Conservation (phyloP, 2,888 invertebrate species). For the Chymomyza amoena region DNA sequence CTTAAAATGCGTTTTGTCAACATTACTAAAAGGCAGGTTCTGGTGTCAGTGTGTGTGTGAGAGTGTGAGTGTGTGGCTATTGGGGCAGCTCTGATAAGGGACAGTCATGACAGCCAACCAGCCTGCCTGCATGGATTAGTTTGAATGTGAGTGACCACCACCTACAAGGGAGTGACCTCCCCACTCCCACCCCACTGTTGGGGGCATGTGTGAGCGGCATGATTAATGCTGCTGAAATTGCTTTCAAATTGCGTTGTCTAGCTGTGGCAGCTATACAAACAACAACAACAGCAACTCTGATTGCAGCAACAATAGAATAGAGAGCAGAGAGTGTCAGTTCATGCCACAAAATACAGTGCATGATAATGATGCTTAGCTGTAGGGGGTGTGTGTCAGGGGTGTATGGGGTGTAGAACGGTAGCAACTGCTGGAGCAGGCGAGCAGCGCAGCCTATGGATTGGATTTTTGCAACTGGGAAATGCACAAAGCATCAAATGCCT, state of each 20-base stretch:
- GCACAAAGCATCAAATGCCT: slow-evolving; percentile 42
- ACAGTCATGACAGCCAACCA: background rate
- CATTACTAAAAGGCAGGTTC: slow-evolving; percentile 52
- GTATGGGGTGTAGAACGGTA: background rate
- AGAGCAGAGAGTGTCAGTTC: background rate
- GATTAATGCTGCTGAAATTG: slow-evolving; percentile 72
- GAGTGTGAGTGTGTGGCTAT: background rate
- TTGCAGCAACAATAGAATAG: slow-evolving; percentile 3
- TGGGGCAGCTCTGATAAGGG: background rate
- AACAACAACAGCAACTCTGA: slow-evolving; percentile 26
- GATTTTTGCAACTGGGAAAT: slow-evolving; percentile 40
- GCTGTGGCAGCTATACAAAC: slow-evolving; percentile 35
- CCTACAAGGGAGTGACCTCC: background rate
- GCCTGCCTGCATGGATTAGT: background rate
- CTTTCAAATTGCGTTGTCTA: slow-evolving; percentile 61
- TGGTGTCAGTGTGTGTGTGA: background rate
- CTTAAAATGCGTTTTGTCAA: slow-evolving; percentile 76
- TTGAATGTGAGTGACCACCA: background rate
- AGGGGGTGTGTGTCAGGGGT: background rate
- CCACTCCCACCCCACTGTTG: background rate
- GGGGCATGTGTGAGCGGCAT: slow-evolving; percentile 37
- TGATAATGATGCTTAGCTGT: too few species aligned
- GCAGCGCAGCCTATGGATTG: background rate
- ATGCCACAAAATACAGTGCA: background rate
- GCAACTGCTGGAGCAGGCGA: background rate